Conservation (phyloP, 2,113 vertebrate genomes). For the Promerops cafer region DNA sequence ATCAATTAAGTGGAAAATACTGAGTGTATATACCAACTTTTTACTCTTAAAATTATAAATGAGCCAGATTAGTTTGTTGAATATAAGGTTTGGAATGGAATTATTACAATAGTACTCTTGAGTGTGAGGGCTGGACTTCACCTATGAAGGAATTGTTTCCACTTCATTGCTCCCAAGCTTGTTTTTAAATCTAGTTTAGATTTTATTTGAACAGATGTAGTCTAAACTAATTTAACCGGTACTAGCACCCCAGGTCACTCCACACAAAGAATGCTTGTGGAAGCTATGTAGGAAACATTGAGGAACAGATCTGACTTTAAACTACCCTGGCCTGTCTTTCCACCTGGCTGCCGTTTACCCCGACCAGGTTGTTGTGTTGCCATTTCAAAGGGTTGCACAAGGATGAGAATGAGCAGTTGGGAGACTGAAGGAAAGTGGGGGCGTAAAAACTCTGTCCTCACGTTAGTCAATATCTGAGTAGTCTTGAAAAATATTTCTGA, state of each 20-base stretch:
- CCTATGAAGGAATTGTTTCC: not conserved
- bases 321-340: not conserved
- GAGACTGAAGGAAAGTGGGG: not conserved
- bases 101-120: not conserved
- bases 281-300: fast-evolving
- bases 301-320: not conserved
- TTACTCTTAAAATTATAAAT: not conserved
- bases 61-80: not conserved
- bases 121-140: not conserved
- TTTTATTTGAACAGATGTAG: not conserved
- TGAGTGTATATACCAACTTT: not conserved
- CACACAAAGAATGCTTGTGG: not conserved
- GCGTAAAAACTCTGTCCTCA: not conserved
- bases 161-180: not conserved
- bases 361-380: not conserved
- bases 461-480: not conserved
- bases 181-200: not conserved
- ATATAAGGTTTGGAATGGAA: not conserved
- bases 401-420: not conserved
- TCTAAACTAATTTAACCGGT: not conserved
- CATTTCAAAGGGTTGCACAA: not conserved
- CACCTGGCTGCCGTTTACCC: not conserved
- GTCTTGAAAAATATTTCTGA: not conserved
- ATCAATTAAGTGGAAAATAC: not conserved
- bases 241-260: not conserved